phyloP scores from a whole-genome alignment of 2,888 invertebrate genomes.

The Pandemis cinnamomeana region DNA sequence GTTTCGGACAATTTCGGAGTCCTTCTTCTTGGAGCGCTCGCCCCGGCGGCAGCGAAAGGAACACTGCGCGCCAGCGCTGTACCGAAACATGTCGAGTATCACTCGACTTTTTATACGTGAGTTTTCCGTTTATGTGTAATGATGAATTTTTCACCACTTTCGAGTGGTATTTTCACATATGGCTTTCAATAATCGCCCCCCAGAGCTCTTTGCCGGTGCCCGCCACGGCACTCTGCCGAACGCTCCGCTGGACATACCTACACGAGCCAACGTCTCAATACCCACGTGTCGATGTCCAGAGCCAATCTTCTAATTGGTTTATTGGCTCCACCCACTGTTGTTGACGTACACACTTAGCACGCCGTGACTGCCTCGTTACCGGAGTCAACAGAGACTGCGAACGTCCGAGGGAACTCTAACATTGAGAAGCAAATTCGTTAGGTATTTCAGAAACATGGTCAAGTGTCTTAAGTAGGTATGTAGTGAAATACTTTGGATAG shows the following conservation, averaged over 20 bases:
- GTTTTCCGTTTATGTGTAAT: too few relatives aligned
- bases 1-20: too few relatives aligned
- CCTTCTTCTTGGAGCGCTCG: too few relatives aligned
- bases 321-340: conserved; percentile 9
- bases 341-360: conserved; percentile 14
- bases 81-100: too few relatives aligned
- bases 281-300: neutral
- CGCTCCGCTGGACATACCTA: neutral
- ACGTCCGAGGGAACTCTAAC: neutral
- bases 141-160: too few relatives aligned
- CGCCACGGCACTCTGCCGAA: too few relatives aligned
- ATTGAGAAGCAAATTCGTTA: neutral
- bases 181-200: too few relatives aligned
- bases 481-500: neutral
- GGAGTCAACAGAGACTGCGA: conserved; percentile 5
- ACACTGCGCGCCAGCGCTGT: too few relatives aligned
- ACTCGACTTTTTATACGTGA: too few relatives aligned
- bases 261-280: neutral
- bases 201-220: too few relatives aligned
- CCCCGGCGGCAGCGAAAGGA: too few relatives aligned
- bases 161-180: too few relatives aligned
- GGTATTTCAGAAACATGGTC: neutral
- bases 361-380: conserved; percentile 13
- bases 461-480: neutral
- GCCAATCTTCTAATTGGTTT: conserved; percentile 3